phyloP scores from a whole-genome alignment of 2,113 vertebrate genomes.

The Scatophagus argus region DNA sequence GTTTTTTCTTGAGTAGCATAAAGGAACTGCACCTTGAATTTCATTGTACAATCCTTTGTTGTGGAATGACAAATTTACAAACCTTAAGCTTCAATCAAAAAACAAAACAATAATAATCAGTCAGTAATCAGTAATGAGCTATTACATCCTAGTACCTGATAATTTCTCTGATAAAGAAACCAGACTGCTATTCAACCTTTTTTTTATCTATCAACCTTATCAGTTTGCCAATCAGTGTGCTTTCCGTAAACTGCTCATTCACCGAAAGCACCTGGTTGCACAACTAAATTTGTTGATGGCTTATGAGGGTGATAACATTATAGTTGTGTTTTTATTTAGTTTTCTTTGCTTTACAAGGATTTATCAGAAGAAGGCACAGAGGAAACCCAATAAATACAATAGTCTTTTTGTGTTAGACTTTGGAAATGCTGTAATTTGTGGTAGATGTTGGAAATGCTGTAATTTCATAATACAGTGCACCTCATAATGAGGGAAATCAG shows the following conservation, averaged over 20 bases:
- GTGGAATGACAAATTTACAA: not conserved
- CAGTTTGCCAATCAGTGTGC: not conserved
- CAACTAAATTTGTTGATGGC: not conserved
- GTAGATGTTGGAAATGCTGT: not conserved
- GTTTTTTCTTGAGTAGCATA: too few relatives aligned
- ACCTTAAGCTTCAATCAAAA: not conserved
- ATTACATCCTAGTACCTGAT: too few relatives aligned
- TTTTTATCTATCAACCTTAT: not conserved
- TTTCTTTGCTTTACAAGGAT: not conserved
- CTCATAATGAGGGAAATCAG: not conserved
- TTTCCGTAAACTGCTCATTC: not conserved
- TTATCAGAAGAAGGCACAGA: not conserved
- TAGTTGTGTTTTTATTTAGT: not conserved
- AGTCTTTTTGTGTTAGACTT: not conserved
- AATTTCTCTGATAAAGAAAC: not conserved
- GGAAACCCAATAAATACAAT: not conserved
- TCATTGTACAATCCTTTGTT: too few relatives aligned
- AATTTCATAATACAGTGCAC: not conserved
- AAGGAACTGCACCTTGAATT: too few relatives aligned
- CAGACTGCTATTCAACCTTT: too few relatives aligned
- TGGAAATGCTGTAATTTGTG: not conserved
- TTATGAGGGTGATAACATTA: not conserved
- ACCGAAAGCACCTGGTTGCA: not conserved
- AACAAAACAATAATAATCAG: not conserved
- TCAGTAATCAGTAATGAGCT: too few relatives aligned